Conservation (phyloP, 2,888 invertebrate species). For the Endomychus coccineus region DNA sequence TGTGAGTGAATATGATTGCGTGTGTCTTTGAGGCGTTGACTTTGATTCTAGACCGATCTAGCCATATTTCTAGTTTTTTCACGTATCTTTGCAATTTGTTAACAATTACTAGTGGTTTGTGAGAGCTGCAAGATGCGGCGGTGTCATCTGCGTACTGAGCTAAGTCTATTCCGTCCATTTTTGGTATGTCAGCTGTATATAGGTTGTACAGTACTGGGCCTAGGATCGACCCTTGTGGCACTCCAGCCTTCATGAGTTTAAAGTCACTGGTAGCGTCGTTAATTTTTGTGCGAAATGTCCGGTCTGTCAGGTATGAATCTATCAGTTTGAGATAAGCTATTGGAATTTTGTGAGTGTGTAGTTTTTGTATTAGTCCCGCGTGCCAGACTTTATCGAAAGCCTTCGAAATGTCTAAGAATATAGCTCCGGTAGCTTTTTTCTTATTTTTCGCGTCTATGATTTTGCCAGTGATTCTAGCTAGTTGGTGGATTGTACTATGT, state of each 20-base stretch:
- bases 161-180: background rate
- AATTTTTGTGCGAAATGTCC: constrained; percentile 1
- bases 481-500: constrained; percentile 12
- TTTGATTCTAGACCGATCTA: constrained; percentile 3
- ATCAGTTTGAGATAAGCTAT: background rate
- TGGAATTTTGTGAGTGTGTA: background rate
- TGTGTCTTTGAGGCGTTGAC: constrained; percentile 5
- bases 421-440: constrained; percentile 3
- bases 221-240: constrained; percentile 5
- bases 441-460: constrained; percentile 6
- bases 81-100: background rate
- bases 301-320: constrained; percentile 1
- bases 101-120: background rate
- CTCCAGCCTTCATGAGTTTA: constrained; percentile 1
- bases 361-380: constrained; percentile 10
- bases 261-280: background rate
- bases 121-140: too few relatives aligned
- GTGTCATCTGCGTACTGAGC: constrained; percentile 8
- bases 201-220: constrained; percentile 6
- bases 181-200: constrained; percentile 6
- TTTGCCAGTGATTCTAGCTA: constrained; percentile 9
- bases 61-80: constrained; percentile 1
- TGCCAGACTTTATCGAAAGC: constrained; percentile 17
- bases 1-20: constrained; percentile 3
- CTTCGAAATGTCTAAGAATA: constrained; percentile 13